Evolutionary conservation across 2,113 vertebrate species (phyloP).

Genomic region (Bombycilla garrulus): DNA sequence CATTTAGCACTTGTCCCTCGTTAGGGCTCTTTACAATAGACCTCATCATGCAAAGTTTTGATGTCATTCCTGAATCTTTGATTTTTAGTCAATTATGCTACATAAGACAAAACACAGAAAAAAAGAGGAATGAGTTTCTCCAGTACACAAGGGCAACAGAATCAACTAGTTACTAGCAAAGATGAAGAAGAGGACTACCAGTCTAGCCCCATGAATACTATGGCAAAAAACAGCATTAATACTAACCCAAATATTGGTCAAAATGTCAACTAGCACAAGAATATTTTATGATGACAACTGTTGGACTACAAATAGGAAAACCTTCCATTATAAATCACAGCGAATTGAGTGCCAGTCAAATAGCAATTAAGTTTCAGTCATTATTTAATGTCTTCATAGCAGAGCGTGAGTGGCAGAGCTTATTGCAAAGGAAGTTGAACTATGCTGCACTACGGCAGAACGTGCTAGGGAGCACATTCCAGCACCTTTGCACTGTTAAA

Average conservation of each 20-base stretch:
- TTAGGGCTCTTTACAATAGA: neutral
- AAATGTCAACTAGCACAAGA: neutral
- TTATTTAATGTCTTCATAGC: neutral
- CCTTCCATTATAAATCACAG: neutral
- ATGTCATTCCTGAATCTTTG: neutral
- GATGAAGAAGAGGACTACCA: neutral
- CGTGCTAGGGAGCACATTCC: neutral
- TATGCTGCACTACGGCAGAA: neutral
- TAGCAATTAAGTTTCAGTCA: neutral
- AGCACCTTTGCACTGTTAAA: neutral
- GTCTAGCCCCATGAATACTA: fast-evolving
- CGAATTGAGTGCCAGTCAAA: neutral
- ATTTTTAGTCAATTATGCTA: neutral
- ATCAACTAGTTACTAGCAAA: neutral
- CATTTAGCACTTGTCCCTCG: neutral
- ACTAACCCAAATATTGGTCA: neutral
- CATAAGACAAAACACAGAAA: neutral
- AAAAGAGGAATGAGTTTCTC: neutral
- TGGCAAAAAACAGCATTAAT: neutral
- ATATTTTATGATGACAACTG: neutral
- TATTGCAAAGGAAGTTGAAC: neutral
- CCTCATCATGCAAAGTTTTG: neutral
- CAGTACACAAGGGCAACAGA: neutral
- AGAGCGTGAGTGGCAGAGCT: neutral
- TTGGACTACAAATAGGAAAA: neutral